Conservation (phyloP, 2,113 vertebrate genomes). For the Sarotherodon lohbergeri region DNA sequence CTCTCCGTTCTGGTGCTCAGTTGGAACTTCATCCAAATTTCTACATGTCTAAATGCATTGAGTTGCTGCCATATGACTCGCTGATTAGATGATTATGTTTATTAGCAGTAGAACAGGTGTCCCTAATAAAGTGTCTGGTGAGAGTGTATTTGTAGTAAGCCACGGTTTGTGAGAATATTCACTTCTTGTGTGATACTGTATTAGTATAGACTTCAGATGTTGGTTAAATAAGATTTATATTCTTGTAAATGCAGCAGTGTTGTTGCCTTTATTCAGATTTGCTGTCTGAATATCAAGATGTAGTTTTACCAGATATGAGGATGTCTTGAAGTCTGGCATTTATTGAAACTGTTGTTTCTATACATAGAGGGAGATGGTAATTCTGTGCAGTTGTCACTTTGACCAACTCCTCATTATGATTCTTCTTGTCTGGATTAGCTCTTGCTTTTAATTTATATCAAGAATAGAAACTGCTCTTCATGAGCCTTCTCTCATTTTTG, state of each 20-base stretch:
- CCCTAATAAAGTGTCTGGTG: neutral
- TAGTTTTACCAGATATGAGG: neutral
- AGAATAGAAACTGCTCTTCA: neutral
- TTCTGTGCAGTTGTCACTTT: neutral
- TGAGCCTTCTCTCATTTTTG: neutral
- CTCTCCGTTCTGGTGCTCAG: neutral
- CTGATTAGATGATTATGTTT: neutral
- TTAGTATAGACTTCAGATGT: neutral
- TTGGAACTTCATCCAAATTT: neutral
- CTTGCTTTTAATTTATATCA: neutral
- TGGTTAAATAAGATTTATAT: neutral
- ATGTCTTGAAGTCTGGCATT: neutral
- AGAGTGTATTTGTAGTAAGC: neutral
- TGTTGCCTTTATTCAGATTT: neutral
- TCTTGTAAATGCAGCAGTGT: neutral
- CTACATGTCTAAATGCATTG: neutral
- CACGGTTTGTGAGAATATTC: neutral
- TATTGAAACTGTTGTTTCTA: neutral
- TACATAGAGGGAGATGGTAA: neutral
- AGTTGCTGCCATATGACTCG: neutral
- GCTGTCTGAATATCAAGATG: neutral
- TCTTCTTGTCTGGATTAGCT: neutral
- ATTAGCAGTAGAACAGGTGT: neutral
- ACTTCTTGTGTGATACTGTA: neutral
- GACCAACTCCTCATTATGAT: neutral